Base-by-base conservation (phyloP, 2,797 vertebrate species). In the Morus bassanus region DNA sequence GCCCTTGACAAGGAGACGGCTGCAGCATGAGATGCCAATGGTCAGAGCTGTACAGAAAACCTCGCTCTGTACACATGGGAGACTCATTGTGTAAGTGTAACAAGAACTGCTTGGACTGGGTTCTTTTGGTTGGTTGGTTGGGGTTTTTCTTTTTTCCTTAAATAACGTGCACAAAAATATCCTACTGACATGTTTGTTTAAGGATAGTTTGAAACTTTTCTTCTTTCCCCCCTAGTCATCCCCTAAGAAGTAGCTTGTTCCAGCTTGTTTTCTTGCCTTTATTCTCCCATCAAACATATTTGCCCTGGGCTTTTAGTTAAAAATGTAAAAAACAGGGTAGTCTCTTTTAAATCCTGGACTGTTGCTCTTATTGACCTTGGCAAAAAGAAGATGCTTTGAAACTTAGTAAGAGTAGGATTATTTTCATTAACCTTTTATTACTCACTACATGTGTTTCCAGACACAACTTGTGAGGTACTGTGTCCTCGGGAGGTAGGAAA, bases 21-120 rank as follows among this genome's bases (percentile, higher is more conserved):
- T 73, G 50, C 64, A 77, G 53, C 18, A 18, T 31, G 22, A 27
- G 31, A 43, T 37, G 5, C 31, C 61, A 30, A 0, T 64, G 56
- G 25, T 70, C 15, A 43, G 41, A 74, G 13, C 28, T 77, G 24
- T 45, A 7, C 2, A 1, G 45, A 84, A 91, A 33, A 12, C 21
- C 28, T 90, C 0, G 0, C 4, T 30, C 16, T 8, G 3, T 69
- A 31, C 37, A 28, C 2, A 1, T 60, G 33, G 12, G 35, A 83
- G 48, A 19, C 17, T 70, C 16, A 13, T 24, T 30, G 48, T 88
- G 31, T 46, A 80, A 25, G 5, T 43, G 10, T 56, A 46, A 59
- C 9, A 18, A 57, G 11, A 86, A 18, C 35, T 72, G 9, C 7
- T 51, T 73, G 25, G 18, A n/a, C 27, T 91, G 2, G 8, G 1